Conservation (phyloP, 2,797 vertebrate genomes). For the Huso huso region DNA sequence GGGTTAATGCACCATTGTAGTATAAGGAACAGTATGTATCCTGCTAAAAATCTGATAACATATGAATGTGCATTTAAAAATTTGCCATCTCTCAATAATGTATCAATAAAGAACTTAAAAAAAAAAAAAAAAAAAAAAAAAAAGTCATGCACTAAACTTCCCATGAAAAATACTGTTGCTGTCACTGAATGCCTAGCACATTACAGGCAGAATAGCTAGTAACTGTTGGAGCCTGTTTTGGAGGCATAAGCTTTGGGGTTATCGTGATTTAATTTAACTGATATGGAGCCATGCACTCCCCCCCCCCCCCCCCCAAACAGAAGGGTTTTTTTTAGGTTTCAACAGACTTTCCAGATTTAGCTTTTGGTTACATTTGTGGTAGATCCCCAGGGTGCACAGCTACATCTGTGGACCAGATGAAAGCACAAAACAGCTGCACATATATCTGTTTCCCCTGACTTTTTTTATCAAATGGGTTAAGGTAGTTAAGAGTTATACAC, state of each 20-base stretch:
- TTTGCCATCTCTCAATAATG: slow-evolving; percentile 36
- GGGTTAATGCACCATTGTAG: slow-evolving; percentile 7
- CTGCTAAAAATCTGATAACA: neutral
- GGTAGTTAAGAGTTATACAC: too few relatives aligned
- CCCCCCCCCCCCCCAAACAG: too few relatives aligned
- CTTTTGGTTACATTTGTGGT: slow-evolving; percentile 19
- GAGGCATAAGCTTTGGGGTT: neutral
- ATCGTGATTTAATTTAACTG: slow-evolving; percentile 25
- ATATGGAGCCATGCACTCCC: slow-evolving; percentile 24
- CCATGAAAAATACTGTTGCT: slow-evolving; percentile 16
- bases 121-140: neutral
- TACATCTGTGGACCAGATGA: slow-evolving; percentile 21
- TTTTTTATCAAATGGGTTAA: neutral
- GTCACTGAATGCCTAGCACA: neutral
- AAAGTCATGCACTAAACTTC: slow-evolving; percentile 35
- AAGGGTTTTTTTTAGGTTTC: slow-evolving; percentile 27
- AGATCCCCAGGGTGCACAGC: neutral
- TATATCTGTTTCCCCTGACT: neutral
- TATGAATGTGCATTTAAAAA: neutral
- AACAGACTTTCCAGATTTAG: slow-evolving; percentile 48
- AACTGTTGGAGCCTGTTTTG: slow-evolving; percentile 15
- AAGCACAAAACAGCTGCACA: neutral
- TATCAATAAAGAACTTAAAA: slow-evolving; percentile 9
- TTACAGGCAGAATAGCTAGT: neutral
- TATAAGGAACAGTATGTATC: slow-evolving; percentile 1